Evolutionary conservation across 2,888 invertebrate species (phyloP), one percentile per base, ranked within the genome.

Genomic region (Helicoverpa assulta): DNA sequence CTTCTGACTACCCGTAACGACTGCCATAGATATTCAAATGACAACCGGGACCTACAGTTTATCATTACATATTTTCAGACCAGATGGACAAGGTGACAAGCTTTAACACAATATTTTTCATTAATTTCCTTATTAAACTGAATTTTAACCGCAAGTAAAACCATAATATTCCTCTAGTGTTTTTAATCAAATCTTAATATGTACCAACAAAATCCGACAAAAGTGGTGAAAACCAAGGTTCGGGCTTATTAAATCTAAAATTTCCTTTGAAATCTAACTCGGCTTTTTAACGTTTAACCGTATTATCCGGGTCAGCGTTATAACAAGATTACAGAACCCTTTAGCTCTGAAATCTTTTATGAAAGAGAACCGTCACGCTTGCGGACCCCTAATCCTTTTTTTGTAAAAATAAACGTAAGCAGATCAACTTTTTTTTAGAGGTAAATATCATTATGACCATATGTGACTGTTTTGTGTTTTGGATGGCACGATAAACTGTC

Each of bases 311-410:
- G 58, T 64, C 56, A 19, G 29, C 40, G 67, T 56, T 43, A 21
- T 59, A 75, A 70, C 55, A 40, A 61, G 80, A 58, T 75, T 62
- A 69, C 19, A 8, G 14, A 62, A 65, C 76, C 80, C 70, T 65
- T 74, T 63, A 19, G 19, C 29, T 58, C 66, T 56, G 18, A 70
- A 66, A 66, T 70, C 58, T 70, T 26, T 18, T 55, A 14, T 69
- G n/a, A 62, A 67, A 57, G 59, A 51, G 57, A 55, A 65, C 19
- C 40, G 55, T 29, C 70, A 75, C 55, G 75, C 21, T 53, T 7
- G 18, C 26, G 47, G 55, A 16, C 14, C 47, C 8, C 54, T 65
- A 65, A 78, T 63, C 56, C 56, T 21, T 47, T 62, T 55, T 67
- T 67, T 78, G 67, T 67, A 14, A 50, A 63, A 55, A 55, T 29